A percentile compares a stretch with the other conserved stretches of the same genome.
These are phyloP conservation scores for Capromys pilorides DNA, from an alignment of 2,797 vertebrate genomes.

Conservation along the genomic window DNA sequence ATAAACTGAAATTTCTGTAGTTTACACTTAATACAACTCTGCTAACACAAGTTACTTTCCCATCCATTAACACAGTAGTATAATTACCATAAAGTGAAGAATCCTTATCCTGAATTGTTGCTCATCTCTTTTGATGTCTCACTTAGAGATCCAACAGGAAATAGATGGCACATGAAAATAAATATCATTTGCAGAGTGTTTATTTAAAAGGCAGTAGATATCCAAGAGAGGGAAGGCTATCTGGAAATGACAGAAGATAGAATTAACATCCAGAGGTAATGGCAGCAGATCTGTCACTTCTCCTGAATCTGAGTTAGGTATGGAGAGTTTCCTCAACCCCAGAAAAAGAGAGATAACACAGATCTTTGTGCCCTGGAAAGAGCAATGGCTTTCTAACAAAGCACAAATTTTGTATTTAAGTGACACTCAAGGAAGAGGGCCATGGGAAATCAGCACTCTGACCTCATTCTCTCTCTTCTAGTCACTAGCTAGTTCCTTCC, in stretches of 20 bases:
- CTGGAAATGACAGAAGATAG: background rate
- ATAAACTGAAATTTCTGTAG: conserved; percentile 7
- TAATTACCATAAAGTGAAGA: conserved; percentile 11
- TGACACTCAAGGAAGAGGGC: background rate
- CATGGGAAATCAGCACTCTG: background rate
- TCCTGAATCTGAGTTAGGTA: background rate
- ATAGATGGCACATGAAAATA: background rate
- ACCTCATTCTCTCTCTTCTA: background rate
- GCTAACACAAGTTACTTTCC: background rate
- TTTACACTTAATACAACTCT: background rate
- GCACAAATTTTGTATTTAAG: conserved; percentile 28
- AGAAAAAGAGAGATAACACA: background rate
- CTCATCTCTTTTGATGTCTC: background rate
- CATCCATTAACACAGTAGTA: background rate
- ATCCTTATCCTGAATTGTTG: conserved; percentile 3
- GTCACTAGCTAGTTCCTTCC: background rate
- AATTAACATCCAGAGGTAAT: background rate
- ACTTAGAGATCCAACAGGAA: background rate
- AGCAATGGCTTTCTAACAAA: background rate
- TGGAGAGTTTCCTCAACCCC: background rate
- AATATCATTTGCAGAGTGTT: background rate
- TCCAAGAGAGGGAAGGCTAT: background rate
- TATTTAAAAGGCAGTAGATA: background rate
- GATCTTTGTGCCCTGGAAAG: background rate
- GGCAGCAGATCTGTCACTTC: background rate